Evolutionary conservation across 1,140 invertebrate genomes (phyloP), one percentile per base, ranked within the genome.

Genomic region (Papilio helenus): DNA sequence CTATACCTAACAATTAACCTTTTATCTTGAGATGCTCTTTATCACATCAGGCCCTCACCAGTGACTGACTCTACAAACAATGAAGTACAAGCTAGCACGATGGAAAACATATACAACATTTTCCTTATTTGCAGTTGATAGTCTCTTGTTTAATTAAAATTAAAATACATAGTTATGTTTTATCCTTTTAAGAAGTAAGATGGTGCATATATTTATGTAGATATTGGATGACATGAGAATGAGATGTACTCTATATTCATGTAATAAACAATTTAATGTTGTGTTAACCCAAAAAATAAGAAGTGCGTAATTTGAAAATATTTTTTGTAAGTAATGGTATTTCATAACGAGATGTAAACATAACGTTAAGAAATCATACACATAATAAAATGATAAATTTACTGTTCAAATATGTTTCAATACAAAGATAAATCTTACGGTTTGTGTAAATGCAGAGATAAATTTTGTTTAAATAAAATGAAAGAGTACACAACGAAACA

Each of bases 371-470:
- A 72, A 72, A 42, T 72, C 9, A 73, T n/a, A 44, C 39, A 18
- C 12, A 73, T 3, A 14, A 73, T 26, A 26, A 49, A 46, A 49
- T 76, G 73, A 76, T 76, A 76, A 76, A 18, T 51, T 55, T 26
- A 26, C 46, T 76, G 16, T 76, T 76, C 49, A 76, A 76, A 55
- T 58, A 58, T 58, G 73, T 76, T 76, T 55, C 12, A 58, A 39
- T 51, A 73, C 44, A 46, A 46, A 16, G 44, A 46, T 46, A 51
- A 26, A 68, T 68, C 61, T 68, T 76, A 26, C 72, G 10, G 72
- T 74, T 74, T 74, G 72, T 49, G 23, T 51, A 34, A 76, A 76
- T 76, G 73, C 49, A 39, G 23, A 46, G 73, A 76, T 76, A 44
- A 76, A 58, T 39, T 55, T 76, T 55, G 49, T 49, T 76, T 34